A percentile compares a stretch with the other conserved stretches of the same genome.
These are phyloP conservation scores for Forbesichthys papilliferus DNA, from an alignment of 2,113 vertebrate genomes.

Conservation along the genomic window DNA sequence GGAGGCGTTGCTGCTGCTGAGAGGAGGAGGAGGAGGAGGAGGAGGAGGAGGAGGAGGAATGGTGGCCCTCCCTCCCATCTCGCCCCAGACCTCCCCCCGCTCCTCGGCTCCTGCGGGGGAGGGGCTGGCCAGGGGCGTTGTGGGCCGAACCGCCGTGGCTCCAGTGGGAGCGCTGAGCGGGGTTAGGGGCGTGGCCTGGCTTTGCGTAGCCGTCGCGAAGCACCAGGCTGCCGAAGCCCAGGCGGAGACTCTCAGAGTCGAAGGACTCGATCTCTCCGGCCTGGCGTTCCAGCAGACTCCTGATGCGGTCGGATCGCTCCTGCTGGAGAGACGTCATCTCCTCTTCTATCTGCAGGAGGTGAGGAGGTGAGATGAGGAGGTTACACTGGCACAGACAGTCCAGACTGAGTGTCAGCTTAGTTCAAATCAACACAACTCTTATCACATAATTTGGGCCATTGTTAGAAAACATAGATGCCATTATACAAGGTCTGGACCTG, in stretches of 20 bases:
- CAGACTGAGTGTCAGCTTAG: neutral
- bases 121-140: conserved; percentile 83
- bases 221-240: conserved; percentile 89
- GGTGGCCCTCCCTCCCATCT: conserved; percentile 64
- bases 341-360: conserved; percentile 83
- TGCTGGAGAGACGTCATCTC: conserved; percentile 90
- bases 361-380: neutral
- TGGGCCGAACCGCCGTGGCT: conserved; percentile 81
- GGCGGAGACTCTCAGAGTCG: conserved; percentile 89
- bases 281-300: conserved; percentile 88
- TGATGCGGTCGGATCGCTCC: conserved; percentile 88
- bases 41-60: conserved; percentile 75
- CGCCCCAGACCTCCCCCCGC: conserved; percentile 46
- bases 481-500: too few species aligned
- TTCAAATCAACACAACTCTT: neutral
- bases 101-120: conserved; percentile 66
- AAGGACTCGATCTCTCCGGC: conserved; percentile 89
- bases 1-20: conserved; percentile 73
- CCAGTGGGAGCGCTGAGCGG: conserved; percentile 81
- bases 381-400: neutral
- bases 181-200: conserved; percentile 82
- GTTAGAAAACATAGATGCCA: too few species aligned
- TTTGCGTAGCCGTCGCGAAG: conserved; percentile 86
- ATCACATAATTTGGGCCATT: too few species aligned
- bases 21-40: conserved; percentile 76